These are phyloP conservation scores for Psilopogon haemacephalus DNA, from an alignment of 2,113 vertebrate species.

Conservation along the genomic window DNA sequence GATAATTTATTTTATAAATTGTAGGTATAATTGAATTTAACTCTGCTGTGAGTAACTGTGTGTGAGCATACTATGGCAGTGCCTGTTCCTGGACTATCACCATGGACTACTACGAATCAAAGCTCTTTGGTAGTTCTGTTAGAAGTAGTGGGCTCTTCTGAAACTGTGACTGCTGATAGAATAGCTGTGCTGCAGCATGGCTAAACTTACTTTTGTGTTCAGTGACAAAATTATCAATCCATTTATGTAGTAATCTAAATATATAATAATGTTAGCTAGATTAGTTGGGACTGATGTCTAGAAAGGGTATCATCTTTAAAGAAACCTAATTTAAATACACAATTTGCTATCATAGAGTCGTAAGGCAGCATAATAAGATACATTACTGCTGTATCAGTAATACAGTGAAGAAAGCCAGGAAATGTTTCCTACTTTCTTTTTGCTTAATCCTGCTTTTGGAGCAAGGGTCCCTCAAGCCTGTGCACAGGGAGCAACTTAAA, in stretches of 20 bases:
- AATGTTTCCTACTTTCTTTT: not conserved
- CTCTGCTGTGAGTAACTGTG: not conserved
- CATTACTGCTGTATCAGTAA: not conserved
- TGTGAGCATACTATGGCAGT: no score
- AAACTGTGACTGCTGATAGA: not conserved
- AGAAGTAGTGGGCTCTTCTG: not conserved
- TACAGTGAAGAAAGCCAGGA: not conserved
- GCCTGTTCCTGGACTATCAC: not conserved
- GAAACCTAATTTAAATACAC: not conserved
- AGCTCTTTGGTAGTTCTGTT: not conserved
- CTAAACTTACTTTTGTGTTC: not conserved
- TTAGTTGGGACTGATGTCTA: not conserved
- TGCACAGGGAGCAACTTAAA: not conserved
- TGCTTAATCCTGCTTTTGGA: not conserved
- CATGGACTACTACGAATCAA: not conserved
- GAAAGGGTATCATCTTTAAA: not conserved
- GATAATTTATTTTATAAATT: not conserved
- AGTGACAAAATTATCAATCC: not conserved
- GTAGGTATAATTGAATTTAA: not conserved
- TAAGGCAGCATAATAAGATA: not conserved
- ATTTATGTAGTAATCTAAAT: not conserved
- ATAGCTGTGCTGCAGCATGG: not conserved
- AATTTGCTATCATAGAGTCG: not conserved
- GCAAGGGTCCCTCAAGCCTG: not conserved
- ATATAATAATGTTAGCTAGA: not conserved